Evolutionary conservation across 2,797 vertebrate genomes (phyloP).

Genomic region (Micropoecilia bifurca): DNA sequence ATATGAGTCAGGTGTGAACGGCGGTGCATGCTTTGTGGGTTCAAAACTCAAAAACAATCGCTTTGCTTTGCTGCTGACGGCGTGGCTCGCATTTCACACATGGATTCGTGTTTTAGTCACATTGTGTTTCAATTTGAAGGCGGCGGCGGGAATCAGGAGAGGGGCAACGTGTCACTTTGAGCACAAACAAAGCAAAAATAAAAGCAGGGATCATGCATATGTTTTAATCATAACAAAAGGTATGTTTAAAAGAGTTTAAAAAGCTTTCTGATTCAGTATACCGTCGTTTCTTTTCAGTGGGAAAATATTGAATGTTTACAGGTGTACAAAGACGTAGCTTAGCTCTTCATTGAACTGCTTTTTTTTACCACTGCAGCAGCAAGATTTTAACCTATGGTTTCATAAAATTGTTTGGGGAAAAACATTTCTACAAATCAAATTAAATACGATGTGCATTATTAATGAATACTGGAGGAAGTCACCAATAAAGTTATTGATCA

Average conservation of each 20-base stretch:
- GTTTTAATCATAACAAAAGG: neutral
- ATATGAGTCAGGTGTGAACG: slow-evolving; percentile 48
- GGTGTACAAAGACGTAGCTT: neutral
- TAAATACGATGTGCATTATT: neutral
- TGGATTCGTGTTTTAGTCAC: neutral
- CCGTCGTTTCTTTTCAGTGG: neutral
- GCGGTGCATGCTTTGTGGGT: slow-evolving; percentile 27
- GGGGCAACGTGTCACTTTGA: neutral
- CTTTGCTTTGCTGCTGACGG: slow-evolving; percentile 1
- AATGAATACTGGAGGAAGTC: neutral
- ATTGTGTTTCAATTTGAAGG: neutral
- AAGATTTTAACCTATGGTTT: neutral
- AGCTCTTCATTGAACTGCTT: neutral
- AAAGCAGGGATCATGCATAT: neutral
- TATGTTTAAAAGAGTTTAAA: neutral
- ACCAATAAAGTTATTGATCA: neutral
- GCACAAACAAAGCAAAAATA: neutral
- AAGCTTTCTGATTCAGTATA: neutral
- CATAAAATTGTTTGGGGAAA: neutral
- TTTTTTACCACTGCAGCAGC: neutral
- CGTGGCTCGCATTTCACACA: neutral
- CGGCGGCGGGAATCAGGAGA: neutral
- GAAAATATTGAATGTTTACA: neutral
- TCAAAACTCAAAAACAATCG: slow-evolving; percentile 14
- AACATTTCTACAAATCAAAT: neutral